Percentiles rank a stretch among this genome's conserved stretches.
Conservation (phyloP, 2,888 invertebrate genomes). For the Xylota sylvarum region DNA sequence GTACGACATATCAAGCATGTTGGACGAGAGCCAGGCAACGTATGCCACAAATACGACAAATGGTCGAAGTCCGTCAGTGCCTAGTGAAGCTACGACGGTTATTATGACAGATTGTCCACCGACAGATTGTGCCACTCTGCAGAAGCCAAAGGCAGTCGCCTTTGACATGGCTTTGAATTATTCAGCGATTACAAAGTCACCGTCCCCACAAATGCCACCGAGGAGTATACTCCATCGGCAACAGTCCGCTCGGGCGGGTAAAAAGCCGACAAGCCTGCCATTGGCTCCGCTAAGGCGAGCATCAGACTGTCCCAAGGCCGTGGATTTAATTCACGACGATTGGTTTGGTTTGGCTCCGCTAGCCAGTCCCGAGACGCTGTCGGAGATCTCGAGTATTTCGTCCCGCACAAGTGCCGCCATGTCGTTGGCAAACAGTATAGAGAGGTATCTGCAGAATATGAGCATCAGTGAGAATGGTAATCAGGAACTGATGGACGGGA, state of each 20-base stretch:
- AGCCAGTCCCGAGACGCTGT: slow-evolving; percentile 93
- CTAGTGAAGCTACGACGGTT: slow-evolving; percentile 83
- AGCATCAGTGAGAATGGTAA: slow-evolving; percentile 78
- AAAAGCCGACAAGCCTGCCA: slow-evolving; percentile 81
- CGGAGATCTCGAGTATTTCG: slow-evolving; percentile 92
- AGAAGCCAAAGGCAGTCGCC: slow-evolving; percentile 82
- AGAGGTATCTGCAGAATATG: slow-evolving; percentile 83
- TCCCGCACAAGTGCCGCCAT: slow-evolving; percentile 88
- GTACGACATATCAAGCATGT: slow-evolving; percentile 84
- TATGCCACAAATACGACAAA: slow-evolving; percentile 78
- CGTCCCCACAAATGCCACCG: slow-evolving; percentile 78
- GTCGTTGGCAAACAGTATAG: slow-evolving; percentile 84
- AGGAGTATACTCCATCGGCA: slow-evolving; percentile 80
- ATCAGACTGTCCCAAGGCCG: slow-evolving; percentile 81
- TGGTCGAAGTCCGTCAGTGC: slow-evolving; percentile 82
- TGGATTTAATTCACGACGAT: slow-evolving; percentile 87
- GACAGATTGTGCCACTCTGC: slow-evolving; percentile 67
- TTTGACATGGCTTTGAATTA: slow-evolving; percentile 81
- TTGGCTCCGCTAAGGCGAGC: slow-evolving; percentile 81
- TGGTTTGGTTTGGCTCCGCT: slow-evolving; percentile 91
- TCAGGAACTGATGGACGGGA: slow-evolving; percentile 82
- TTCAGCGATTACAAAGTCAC: slow-evolving; percentile 65
- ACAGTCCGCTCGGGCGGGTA: slow-evolving; percentile 80
- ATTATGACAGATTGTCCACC: slow-evolving; percentile 78
- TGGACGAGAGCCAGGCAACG: slow-evolving; percentile 82